These are phyloP conservation scores for Muraenolepis orangiensis DNA, from an alignment of 2,797 vertebrate genomes.

Conservation along the genomic window DNA sequence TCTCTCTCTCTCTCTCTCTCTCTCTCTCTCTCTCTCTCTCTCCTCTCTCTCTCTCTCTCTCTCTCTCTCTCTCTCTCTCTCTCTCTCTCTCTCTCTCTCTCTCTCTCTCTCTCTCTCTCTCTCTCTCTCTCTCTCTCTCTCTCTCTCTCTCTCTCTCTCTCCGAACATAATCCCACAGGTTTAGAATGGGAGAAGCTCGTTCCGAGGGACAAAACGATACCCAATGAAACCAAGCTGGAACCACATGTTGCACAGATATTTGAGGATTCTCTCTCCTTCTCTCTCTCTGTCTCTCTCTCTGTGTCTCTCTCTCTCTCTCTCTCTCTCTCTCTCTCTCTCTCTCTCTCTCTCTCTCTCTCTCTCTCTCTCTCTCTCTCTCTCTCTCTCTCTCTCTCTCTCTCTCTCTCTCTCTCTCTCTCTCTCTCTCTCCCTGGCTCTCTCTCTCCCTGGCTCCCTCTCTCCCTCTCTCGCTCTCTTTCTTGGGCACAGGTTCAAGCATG, in stretches of 20 bases:
- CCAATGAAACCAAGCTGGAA: conserved; percentile 50
- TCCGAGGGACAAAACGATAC: conserved; percentile 39
- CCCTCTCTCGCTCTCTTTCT: not conserved
- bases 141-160: not conserved
- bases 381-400: not conserved
- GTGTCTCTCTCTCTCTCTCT: not conserved
- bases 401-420: not conserved
- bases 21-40: too few relatives aligned
- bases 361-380: not conserved
- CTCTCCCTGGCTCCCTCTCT: not conserved
- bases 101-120: too few relatives aligned
- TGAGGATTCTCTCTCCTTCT: not conserved
- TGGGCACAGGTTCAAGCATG: not conserved
- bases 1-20: too few relatives aligned
- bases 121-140: too few relatives aligned
- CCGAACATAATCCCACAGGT: conserved; percentile 32
- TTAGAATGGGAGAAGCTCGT: conserved; percentile 57
- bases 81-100: too few relatives aligned
- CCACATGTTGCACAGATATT: conserved; percentile 54
- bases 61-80: too few relatives aligned
- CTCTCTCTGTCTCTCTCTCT: not conserved
- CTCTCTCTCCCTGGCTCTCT: not conserved
- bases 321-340: not conserved
- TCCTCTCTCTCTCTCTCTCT: too few relatives aligned
- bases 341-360: not conserved